phyloP scores from a whole-genome alignment of 2,113 vertebrate genomes.

The Spheniscus mendiculus region DNA sequence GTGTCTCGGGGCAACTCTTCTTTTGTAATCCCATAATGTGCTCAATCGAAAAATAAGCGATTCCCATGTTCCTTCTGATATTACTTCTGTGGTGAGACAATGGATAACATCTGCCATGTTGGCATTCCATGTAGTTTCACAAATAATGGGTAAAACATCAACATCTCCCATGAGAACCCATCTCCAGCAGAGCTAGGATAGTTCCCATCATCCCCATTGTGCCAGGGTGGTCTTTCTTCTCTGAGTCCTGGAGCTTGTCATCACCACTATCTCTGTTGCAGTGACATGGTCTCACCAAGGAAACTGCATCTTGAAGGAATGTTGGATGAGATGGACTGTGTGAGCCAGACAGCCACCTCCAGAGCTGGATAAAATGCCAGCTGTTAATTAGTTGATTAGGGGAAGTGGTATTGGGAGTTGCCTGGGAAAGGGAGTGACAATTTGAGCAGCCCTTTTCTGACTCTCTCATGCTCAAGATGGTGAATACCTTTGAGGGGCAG shows the following conservation, averaged over 20 bases:
- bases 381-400: not conserved
- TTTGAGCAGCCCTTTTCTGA: not conserved
- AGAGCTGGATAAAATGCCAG: not conserved
- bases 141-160: slow-evolving; percentile 24
- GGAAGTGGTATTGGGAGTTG: not conserved
- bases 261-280: not conserved
- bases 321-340: slow-evolving; percentile 11
- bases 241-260: not conserved
- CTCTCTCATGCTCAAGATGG: not conserved
- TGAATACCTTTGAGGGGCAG: not conserved
- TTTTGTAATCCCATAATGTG: not conserved
- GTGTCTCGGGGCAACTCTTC: not conserved
- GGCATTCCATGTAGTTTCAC: not conserved
- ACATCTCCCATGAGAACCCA: not conserved
- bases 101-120: slow-evolving; percentile 24
- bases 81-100: slow-evolving; percentile 1
- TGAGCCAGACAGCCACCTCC: not conserved
- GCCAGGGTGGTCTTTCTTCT: slow-evolving; percentile 12
- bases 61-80: not conserved
- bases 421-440: not conserved
- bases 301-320: not conserved
- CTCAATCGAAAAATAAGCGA: not conserved
- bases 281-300: not conserved
- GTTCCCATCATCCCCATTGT: not conserved
- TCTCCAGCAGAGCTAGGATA: not conserved